Evolutionary conservation across 35 echinoderm and acorn worm species (phyloP).

Genomic region (Ophiothrix spiculata): DNA sequence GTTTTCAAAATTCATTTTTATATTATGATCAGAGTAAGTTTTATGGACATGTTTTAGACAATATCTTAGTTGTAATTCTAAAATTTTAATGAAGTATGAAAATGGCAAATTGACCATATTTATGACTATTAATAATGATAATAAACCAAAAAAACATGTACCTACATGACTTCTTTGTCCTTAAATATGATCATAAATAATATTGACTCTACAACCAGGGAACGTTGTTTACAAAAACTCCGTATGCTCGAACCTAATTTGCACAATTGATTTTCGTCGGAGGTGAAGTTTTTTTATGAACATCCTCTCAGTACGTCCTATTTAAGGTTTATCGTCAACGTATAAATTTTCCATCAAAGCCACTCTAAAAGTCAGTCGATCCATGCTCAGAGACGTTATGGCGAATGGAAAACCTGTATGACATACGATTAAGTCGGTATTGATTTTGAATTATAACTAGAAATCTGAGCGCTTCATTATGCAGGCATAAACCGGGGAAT

Average conservation of each 20-base stretch:
- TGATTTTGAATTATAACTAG: not conserved
- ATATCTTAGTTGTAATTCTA: too few relatives aligned
- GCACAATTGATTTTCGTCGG: not conserved
- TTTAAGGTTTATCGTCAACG: not conserved
- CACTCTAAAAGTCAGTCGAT: not conserved
- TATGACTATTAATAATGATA: too few relatives aligned
- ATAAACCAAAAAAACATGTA: too few relatives aligned
- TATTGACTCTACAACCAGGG: not conserved
- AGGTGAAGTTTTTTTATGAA: not conserved
- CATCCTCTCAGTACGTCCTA: not conserved
- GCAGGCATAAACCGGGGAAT: not conserved
- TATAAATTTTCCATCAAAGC: not conserved
- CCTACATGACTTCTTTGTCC: too few relatives aligned
- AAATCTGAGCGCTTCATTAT: not conserved
- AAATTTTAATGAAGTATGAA: too few relatives aligned
- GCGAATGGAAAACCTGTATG: not conserved
- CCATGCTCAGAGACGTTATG: not conserved
- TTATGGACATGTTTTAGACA: too few relatives aligned
- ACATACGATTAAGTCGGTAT: not conserved
- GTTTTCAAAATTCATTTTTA: too few relatives aligned
- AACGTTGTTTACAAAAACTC: not conserved
- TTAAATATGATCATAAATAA: not conserved
- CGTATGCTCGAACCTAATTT: not conserved
- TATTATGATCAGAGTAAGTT: too few relatives aligned
- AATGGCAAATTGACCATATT: too few relatives aligned